Conservation (phyloP, 2,888 invertebrate species). For the Sinotaia quadrata region DNA sequence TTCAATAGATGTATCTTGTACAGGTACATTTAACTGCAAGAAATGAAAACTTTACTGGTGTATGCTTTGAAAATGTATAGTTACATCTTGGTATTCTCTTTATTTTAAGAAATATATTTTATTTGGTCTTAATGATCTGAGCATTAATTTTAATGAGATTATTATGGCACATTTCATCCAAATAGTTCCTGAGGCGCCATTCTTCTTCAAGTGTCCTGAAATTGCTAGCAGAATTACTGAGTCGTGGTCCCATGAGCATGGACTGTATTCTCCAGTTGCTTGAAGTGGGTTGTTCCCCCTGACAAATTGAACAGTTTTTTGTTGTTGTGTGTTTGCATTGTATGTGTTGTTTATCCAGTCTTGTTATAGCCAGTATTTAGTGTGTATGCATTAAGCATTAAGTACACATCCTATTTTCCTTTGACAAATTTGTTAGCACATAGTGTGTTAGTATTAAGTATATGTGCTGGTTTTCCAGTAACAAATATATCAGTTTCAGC, state of each 20-base stretch:
- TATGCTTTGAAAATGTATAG: too few species aligned
- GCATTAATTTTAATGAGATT: too few species aligned
- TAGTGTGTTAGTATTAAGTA: background rate
- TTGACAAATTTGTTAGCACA: background rate
- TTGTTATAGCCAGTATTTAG: background rate
- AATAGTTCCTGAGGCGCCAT: conserved; percentile 35
- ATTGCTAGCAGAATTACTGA: conserved; percentile 36
- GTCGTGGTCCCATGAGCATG: conserved; percentile 29
- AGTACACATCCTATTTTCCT: background rate
- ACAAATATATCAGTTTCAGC: too few species aligned
- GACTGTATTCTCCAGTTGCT: conserved; percentile 30
- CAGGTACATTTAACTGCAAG: too few species aligned
- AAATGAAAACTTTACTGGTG: too few species aligned
- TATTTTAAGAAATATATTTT: too few species aligned
- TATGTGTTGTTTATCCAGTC: background rate
- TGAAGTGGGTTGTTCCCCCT: conserved; percentile 24
- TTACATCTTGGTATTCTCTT: too few species aligned
- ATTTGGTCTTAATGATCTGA: too few species aligned
- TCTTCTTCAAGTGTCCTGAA: conserved; percentile 30
- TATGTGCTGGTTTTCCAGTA: background rate
- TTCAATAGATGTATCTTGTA: too few species aligned
- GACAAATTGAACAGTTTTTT: background rate
- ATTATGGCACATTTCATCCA: too few species aligned
- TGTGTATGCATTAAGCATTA: background rate
- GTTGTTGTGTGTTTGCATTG: background rate